Evolutionary conservation across 2,797 vertebrate genomes (phyloP).

Genomic region (Lates japonicus): DNA sequence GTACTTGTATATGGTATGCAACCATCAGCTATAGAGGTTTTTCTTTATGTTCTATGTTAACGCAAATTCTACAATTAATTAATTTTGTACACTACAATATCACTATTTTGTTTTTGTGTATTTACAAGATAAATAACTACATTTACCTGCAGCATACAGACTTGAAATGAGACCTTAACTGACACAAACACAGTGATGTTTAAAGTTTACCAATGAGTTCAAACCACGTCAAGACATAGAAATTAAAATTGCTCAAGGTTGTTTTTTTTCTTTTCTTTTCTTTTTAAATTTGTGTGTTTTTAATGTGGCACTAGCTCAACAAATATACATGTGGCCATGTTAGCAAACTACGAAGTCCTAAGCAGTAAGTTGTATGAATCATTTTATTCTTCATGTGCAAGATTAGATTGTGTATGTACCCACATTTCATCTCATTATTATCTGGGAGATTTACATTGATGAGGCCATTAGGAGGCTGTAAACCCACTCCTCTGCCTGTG

Average conservation of each 20-base stretch:
- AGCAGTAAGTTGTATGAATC: constrained; percentile 7
- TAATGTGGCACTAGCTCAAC: not conserved
- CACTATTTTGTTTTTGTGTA: no score
- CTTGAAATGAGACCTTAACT: not conserved
- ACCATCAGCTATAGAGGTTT: not conserved
- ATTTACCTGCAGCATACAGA: no score
- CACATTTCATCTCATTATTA: constrained; percentile 48
- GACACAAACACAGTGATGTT: not conserved
- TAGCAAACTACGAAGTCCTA: constrained; percentile 7
- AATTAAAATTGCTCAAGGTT: no score
- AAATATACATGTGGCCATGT: not conserved
- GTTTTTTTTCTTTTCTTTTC: not conserved
- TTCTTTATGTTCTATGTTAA: not conserved
- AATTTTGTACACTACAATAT: not conserved
- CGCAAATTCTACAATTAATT: not conserved
- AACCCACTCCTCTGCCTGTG: constrained; percentile 55
- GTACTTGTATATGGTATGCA: not conserved
- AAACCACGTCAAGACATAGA: not conserved
- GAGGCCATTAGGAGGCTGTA: constrained; percentile 67
- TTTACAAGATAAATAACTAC: not conserved
- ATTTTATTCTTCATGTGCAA: constrained; percentile 21
- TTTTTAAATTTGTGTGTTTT: not conserved
- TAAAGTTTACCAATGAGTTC: not conserved
- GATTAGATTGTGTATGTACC: constrained; percentile 30
- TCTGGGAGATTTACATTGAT: constrained; percentile 52